These are phyloP conservation scores for Liodrosophila aerea DNA, from an alignment of 2,888 invertebrate genomes.

Conservation along the genomic window DNA sequence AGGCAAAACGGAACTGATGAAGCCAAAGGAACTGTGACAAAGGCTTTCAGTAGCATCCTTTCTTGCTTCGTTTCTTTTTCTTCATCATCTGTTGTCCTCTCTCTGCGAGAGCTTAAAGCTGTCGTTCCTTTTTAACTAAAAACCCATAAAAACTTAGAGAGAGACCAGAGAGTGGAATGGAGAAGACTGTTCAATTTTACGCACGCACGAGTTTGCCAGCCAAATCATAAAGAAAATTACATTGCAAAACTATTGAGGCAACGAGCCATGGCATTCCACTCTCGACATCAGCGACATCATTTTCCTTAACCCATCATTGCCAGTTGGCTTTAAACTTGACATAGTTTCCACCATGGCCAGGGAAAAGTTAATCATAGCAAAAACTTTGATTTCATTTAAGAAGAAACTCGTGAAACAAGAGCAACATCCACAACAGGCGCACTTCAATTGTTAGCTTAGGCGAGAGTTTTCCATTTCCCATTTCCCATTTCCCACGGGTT, in stretches of 20 bases:
- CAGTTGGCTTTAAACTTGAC: slow-evolving; percentile 64
- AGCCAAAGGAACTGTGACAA: slow-evolving; percentile 58
- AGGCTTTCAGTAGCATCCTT: slow-evolving; percentile 33
- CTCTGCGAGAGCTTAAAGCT: slow-evolving; percentile 45
- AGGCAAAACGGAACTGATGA: slow-evolving; percentile 35
- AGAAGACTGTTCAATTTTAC: slow-evolving; percentile 61
- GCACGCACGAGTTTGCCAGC: slow-evolving; percentile 65
- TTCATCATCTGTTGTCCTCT: slow-evolving; percentile 1
- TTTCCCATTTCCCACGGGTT: slow-evolving; percentile 30
- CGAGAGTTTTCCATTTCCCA: slow-evolving; percentile 45
- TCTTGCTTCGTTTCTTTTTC: slow-evolving; percentile 1
- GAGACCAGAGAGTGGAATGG: slow-evolving; percentile 13
- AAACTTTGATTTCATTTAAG: slow-evolving; percentile 64
- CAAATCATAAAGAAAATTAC: slow-evolving; percentile 71
- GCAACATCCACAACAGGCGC: slow-evolving; percentile 48
- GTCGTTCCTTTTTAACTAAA: slow-evolving; percentile 31
- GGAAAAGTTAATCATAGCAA: slow-evolving; percentile 59
- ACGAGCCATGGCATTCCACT: slow-evolving; percentile 52
- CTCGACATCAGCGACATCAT: slow-evolving; percentile 10
- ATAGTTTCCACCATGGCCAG: slow-evolving; percentile 37
- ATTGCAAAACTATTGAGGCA: slow-evolving; percentile 63
- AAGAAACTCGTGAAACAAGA: slow-evolving; percentile 51
- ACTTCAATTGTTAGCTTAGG: slow-evolving; percentile 56
- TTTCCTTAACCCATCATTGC: slow-evolving; percentile 5
- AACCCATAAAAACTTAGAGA: slow-evolving; percentile 37